phyloP scores from a whole-genome alignment of 2,113 vertebrate genomes.

The Anolis sagrei region DNA sequence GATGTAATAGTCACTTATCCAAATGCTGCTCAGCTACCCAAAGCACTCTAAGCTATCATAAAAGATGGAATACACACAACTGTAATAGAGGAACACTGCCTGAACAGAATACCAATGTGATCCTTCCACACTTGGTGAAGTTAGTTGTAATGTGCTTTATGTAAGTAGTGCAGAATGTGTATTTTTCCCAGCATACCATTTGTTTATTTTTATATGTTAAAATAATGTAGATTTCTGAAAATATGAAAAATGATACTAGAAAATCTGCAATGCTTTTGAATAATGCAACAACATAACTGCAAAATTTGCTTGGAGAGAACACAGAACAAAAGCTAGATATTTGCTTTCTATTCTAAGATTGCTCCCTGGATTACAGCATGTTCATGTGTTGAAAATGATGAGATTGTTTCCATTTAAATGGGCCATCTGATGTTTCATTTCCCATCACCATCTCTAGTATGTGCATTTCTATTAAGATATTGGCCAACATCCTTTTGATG shows the following conservation, averaged over 20 bases:
- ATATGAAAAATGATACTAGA: not conserved
- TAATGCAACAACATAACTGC: not conserved
- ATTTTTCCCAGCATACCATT: not conserved
- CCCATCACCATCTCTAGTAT: not conserved
- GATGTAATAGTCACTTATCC: conserved; percentile 21
- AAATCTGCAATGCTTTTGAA: not conserved
- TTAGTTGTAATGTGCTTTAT: not conserved
- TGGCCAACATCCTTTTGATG: too few species aligned
- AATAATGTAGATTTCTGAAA: not conserved
- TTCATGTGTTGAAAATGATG: not conserved
- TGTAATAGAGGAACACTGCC: not conserved
- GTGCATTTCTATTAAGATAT: not conserved
- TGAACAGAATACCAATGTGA: conserved; percentile 13
- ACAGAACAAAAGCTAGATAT: not conserved
- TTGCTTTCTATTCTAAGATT: not conserved
- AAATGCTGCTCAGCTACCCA: not conserved
- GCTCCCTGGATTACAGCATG: not conserved
- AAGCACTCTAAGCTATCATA: conserved; percentile 27
- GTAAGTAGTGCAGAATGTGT: not conserved
- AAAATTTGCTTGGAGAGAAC: not conserved
- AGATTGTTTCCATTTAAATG: not conserved
- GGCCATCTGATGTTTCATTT: not conserved
- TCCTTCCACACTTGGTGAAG: not conserved
- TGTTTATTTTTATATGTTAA: conserved; percentile 11
- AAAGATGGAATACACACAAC: not conserved